Evolutionary conservation across 2,113 vertebrate genomes (phyloP), one percentile per base, ranked within the genome.

Genomic region (Oreochromis aureus): DNA sequence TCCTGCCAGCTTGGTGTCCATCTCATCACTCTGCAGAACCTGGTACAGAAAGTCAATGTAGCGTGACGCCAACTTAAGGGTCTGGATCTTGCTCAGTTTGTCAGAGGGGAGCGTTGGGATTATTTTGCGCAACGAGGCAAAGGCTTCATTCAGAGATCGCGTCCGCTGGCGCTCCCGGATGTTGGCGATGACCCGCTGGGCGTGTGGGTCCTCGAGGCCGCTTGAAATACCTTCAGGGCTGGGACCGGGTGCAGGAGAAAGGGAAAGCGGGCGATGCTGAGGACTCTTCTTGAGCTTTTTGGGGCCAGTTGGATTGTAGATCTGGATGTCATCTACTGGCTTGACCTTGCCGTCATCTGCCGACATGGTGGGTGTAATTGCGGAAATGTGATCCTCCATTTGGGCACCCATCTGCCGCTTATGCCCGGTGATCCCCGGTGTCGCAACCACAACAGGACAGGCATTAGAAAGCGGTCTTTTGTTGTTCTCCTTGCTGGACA

Each of bases 31-130:
- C 94, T 98, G 97, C 91, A 98, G 96, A 66, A 98, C 98, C 95
- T 98, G 97, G 95, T 97, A 98, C 39, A 98, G 93, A 93, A 98
- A 98, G 93, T 98, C 97, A 36, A 98, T 98, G 96, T 98, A 98
- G 7, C 98, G 97, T 0, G 98, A 97, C 0, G 98, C 98, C 94
- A 98, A 10, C 85, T 98, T 98, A 4, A 98, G 97, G 22, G 97
- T 98, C 93, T 98, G 98, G 92, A 98, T 98, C 95, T 98, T 98
- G 95, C 98, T 98, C 30, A 98, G 96, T 92, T 98, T 98, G 95
- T 98, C 98, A 0, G 98, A 98, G 10, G 98, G 98, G 81, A 98
- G 95, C 0, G 98, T 98, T 13, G 98, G 98, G 93, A 98, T 98
- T 88, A 98, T 98, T 41, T 98, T 97, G 19, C 98, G 94, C 83